A percentile compares a stretch with the other conserved stretches of the same genome.
Evolutionary conservation across 2,888 invertebrate species (phyloP).

Genomic region (Scaptomyza caliginosa): DNA sequence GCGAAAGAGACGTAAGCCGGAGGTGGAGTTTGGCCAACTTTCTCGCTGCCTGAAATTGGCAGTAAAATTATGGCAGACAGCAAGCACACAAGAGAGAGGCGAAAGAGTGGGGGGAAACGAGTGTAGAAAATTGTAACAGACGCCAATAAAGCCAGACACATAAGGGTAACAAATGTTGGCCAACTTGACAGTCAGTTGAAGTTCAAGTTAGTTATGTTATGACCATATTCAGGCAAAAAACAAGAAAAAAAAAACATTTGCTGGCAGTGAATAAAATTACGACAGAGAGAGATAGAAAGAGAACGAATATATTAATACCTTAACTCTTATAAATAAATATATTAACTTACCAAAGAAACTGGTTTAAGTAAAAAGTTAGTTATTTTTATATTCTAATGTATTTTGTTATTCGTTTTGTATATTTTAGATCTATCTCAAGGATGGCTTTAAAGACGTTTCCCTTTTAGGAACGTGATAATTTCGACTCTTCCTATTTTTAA

Average conservation of each 20-base stretch:
- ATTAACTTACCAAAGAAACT: no score
- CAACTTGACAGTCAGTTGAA: conserved; percentile 43
- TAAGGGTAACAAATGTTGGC: conserved; percentile 22
- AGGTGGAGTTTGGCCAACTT: conserved; percentile 55
- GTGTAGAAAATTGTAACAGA: conserved; percentile 62
- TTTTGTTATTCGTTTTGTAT: no score
- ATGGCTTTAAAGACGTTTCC: no score
- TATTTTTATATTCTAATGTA: no score
- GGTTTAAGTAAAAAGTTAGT: no score
- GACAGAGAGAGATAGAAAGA: background rate
- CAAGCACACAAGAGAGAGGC: conserved; percentile 12
- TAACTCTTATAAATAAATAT: background rate
- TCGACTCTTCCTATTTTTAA: no score
- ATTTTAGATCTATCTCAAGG: no score
- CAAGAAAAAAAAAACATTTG: no score
- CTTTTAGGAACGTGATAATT: no score
- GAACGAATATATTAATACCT: background rate
- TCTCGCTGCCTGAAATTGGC: conserved; percentile 69
- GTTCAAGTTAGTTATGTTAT: conserved; percentile 60
- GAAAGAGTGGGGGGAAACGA: background rate
- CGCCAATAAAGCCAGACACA: conserved; percentile 29
- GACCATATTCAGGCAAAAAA: conserved; percentile 42
- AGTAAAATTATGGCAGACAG: conserved; percentile 69
- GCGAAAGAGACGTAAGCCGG: background rate
- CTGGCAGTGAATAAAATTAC: background rate